phyloP scores from a whole-genome alignment of 2,888 invertebrate species.

The Andrena dorsata region DNA sequence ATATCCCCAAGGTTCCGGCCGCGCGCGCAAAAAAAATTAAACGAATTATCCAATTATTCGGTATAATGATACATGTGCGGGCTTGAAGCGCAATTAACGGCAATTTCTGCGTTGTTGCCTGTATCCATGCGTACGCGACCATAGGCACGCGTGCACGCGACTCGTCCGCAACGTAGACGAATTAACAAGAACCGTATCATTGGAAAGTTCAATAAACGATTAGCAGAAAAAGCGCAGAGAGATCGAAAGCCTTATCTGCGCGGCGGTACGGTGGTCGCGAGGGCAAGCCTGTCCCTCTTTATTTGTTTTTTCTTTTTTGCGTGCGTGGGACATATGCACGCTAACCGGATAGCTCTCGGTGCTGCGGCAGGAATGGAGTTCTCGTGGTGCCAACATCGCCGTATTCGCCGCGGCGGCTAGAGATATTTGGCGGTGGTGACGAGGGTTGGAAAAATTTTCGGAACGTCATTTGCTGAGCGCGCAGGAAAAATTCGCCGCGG shows the following conservation, averaged over 20 bases:
- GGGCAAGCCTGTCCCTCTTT: neutral
- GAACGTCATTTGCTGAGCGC: slow-evolving; percentile 36
- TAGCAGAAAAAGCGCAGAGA: neutral
- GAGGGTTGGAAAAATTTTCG: slow-evolving; percentile 16
- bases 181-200: neutral
- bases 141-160: slow-evolving; percentile 1
- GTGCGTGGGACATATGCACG: slow-evolving; percentile 2
- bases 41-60: too few relatives aligned
- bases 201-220: neutral
- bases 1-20: too few relatives aligned
- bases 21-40: too few relatives aligned
- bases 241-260: neutral
- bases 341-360: slow-evolving; percentile 9
- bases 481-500: neutral
- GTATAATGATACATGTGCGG: too few relatives aligned
- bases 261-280: too few relatives aligned
- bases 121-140: neutral
- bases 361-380: slow-evolving; percentile 26
- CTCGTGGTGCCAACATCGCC: slow-evolving; percentile 45
- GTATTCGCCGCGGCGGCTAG: slow-evolving; percentile 27
- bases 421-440: slow-evolving; percentile 47
- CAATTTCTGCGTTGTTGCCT: neutral
- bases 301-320: too few relatives aligned
- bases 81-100: too few relatives aligned
- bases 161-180: neutral